Evolutionary conservation across 2,113 vertebrate genomes (phyloP), one percentile per base, ranked within the genome.

Genomic region (Paramisgurnus dabryanus): DNA sequence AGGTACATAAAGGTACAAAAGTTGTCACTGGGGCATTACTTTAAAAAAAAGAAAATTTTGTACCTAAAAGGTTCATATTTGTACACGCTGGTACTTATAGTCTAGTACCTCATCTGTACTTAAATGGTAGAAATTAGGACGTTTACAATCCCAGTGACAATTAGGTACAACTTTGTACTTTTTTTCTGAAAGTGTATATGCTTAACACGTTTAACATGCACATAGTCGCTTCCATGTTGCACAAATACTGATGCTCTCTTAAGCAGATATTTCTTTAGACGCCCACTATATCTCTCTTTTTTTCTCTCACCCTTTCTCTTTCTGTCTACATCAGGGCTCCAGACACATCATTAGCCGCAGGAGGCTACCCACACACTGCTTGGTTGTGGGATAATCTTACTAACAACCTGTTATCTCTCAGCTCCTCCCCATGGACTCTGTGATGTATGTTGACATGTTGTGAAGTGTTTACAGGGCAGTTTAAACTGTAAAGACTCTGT

Each of bases 311-410:
- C 61, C 22, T 63, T 10, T 63, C 11, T 27, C 61, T 64, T 64
- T 64, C 22, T 64, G 61, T 77, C 75, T 77, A 66, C 75, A 66
- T 67, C 75, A 77, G 75, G 63, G 75, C 45, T 77, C 58, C 53
- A 76, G 74, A 76, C 60, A 67, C 71, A 61, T 67, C 57, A 80
- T 79, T 79, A 79, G 65, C 68, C 69, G 50, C 80, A 50, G 22
- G 66, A 67, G 53, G 58, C 80, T 64, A 60, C 76, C 80, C 71
- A 82, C 76, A 60, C 83, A 85, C 27, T 45, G 41, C 55, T 65
- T 53, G 43, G 12, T 45, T 53, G 58, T 34, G 63, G 50, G 41
- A 18, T 17, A 67, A 66, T 84, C 22, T 63, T 60, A 76, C 58
- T 73, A 81, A 81, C 57, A 84, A 67, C 68, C 75, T 78, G 55